These are phyloP conservation scores for Numenius arquata DNA, from an alignment of 2,113 vertebrate genomes.

Conservation along the genomic window DNA sequence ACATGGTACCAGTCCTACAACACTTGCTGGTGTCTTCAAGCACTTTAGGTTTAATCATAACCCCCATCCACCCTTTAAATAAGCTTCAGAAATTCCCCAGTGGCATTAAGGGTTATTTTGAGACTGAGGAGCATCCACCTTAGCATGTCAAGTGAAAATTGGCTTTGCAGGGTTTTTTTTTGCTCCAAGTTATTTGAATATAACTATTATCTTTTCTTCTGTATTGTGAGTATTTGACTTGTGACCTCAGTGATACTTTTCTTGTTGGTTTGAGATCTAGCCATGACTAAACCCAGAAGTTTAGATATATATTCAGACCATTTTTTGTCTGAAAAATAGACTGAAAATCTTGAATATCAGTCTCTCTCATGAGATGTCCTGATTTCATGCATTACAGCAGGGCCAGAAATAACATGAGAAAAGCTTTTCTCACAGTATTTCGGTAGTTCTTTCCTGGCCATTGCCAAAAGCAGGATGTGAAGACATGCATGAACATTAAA, in stretches of 20 bases:
- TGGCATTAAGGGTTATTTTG: not conserved
- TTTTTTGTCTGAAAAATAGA: slow-evolving; percentile 51
- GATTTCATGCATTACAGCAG: slow-evolving; percentile 50
- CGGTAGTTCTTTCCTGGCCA: slow-evolving; percentile 56
- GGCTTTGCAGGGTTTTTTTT: not conserved
- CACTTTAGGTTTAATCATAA: not conserved
- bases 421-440: slow-evolving; percentile 66
- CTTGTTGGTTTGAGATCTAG: slow-evolving; percentile 42
- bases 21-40: not conserved
- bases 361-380: slow-evolving; percentile 61
- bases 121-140: not conserved
- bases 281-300: slow-evolving; percentile 37
- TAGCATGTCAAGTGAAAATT: not conserved
- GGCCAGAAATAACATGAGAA: slow-evolving; percentile 66
- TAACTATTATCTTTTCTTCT: slow-evolving; percentile 13
- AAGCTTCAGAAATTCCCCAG: not conserved
- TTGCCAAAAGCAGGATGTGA: slow-evolving; percentile 60
- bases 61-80: not conserved
- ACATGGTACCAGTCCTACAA: not conserved
- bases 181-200: not conserved
- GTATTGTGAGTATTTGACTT: slow-evolving; percentile 16
- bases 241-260: slow-evolving; percentile 26
- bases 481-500: slow-evolving; percentile 62
- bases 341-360: slow-evolving; percentile 59
- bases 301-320: slow-evolving; percentile 44